Evolutionary conservation across 2,888 invertebrate species (phyloP).

Genomic region (Drosophila percnosoma): DNA sequence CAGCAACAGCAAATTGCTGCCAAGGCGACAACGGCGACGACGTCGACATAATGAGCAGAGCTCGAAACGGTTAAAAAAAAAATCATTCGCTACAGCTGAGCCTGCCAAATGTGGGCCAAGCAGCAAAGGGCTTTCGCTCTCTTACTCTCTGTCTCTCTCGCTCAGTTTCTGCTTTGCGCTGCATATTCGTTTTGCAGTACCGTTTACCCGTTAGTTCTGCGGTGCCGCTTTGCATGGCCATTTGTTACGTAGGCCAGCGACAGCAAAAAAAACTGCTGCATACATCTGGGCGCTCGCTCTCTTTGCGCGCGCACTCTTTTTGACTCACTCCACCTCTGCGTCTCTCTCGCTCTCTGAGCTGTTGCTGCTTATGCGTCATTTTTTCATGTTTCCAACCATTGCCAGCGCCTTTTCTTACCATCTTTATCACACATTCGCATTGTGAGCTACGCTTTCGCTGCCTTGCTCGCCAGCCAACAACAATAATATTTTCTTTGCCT

Average conservation of each 20-base stretch:
- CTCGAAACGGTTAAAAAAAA: slow-evolving; percentile 50
- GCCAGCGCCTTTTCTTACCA: slow-evolving; percentile 64
- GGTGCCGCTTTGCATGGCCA: slow-evolving; percentile 67
- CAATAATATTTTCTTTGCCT: slow-evolving; percentile 36
- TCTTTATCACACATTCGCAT: slow-evolving; percentile 57
- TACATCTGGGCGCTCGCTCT: slow-evolving; percentile 44
- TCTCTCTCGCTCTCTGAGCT: slow-evolving; percentile 9
- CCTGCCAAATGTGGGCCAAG: slow-evolving; percentile 66
- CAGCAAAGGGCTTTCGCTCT: slow-evolving; percentile 19
- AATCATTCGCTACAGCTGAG: slow-evolving; percentile 60
- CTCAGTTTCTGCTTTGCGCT: slow-evolving; percentile 50
- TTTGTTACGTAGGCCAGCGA: slow-evolving; percentile 59
- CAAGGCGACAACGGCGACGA: slow-evolving; percentile 33
- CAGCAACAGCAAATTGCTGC: slow-evolving; percentile 40
- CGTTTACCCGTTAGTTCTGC: slow-evolving; percentile 65
- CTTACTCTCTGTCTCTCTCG: not conserved
- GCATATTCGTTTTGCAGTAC: slow-evolving; percentile 72
- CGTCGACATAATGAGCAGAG: slow-evolving; percentile 60
- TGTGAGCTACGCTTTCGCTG: slow-evolving; percentile 31
- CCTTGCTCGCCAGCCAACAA: slow-evolving; percentile 26
- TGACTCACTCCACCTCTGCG: slow-evolving; percentile 4
- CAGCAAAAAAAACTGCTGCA: slow-evolving; percentile 50
- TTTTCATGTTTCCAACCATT: slow-evolving; percentile 53
- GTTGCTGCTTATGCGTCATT: slow-evolving; percentile 72
- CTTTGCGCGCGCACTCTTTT: slow-evolving; percentile 7